A percentile compares a stretch with the other conserved stretches of the same genome.
Evolutionary conservation across 1,140 invertebrate genomes (phyloP).

Genomic region (Drosophila kikkawai): DNA sequence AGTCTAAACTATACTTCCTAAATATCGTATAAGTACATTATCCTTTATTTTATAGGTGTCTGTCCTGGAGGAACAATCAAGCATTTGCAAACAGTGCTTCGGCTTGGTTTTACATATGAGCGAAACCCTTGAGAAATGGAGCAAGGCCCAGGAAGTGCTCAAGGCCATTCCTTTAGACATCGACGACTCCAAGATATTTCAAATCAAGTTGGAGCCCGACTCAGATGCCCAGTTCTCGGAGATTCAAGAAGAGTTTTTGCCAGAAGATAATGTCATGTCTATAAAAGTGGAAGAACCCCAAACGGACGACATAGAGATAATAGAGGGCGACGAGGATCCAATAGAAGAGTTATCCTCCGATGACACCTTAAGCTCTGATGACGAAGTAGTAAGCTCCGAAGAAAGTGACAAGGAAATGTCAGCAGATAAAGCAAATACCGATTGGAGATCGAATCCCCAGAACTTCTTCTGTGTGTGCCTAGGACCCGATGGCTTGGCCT

Average conservation of each 20-base stretch:
- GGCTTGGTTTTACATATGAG: not conserved
- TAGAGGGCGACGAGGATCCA: not conserved
- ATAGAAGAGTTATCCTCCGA: not conserved
- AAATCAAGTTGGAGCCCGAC: constrained; percentile 4
- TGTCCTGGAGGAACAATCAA: not conserved
- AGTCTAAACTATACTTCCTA: not conserved
- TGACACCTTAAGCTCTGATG: not conserved
- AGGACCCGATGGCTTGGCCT: constrained; percentile 14
- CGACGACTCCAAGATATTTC: constrained; percentile 21
- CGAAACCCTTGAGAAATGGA: constrained; percentile 13
- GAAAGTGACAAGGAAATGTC: not conserved
- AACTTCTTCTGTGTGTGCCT: constrained; percentile 21
- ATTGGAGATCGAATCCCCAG: not conserved
- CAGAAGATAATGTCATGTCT: not conserved
- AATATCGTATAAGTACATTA: too few species aligned
- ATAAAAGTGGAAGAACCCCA: not conserved
- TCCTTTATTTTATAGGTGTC: constrained; percentile 1
- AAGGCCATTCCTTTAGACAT: constrained; percentile 10
- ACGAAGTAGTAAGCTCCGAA: not conserved
- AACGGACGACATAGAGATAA: not conserved
- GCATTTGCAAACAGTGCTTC: constrained; percentile 10
- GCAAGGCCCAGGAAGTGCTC: not conserved
- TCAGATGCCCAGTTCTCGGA: not conserved
- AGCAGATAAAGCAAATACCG: not conserved
- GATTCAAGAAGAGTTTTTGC: not conserved